A percentile compares a stretch with the other conserved stretches of the same genome.
Evolutionary conservation across 2,888 invertebrate genomes (phyloP).

Genomic region (Theodoxus fluviatilis): DNA sequence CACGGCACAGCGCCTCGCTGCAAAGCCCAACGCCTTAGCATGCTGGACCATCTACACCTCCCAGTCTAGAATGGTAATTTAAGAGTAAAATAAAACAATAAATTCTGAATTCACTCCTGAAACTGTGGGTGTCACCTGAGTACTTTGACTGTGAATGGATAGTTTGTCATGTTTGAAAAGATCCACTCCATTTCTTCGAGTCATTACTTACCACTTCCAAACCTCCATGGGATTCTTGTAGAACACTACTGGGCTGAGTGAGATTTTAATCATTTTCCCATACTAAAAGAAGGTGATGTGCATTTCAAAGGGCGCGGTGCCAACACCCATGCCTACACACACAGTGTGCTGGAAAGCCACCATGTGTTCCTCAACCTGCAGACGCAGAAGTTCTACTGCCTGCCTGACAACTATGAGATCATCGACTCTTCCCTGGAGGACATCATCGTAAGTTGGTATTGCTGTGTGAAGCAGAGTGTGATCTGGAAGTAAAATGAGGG

Average conservation of each 20-base stretch:
- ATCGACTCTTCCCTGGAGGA: slow-evolving; percentile 95
- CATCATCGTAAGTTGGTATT: slow-evolving; percentile 74
- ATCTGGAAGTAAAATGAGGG: too few species aligned
- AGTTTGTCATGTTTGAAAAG: too few species aligned
- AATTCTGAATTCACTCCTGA: too few species aligned
- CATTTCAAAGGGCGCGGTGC: slow-evolving; percentile 78
- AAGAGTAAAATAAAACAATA: too few species aligned
- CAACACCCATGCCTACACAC: slow-evolving; percentile 98
- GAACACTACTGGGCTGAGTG: neutral
- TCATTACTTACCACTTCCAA: too few species aligned
- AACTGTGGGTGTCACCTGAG: neutral
- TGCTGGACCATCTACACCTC: too few species aligned
- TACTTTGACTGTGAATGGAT: neutral
- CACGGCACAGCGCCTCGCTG: too few species aligned
- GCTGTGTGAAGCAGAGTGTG: too few species aligned
- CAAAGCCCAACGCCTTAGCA: too few species aligned
- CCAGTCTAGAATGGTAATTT: too few species aligned
- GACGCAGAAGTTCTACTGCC: slow-evolving; percentile 95
- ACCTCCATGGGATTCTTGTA: neutral
- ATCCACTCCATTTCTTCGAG: too few species aligned
- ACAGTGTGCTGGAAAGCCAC: slow-evolving; percentile 96
- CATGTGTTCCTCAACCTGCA: slow-evolving; percentile 97
- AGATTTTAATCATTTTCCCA: neutral
- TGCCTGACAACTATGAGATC: slow-evolving; percentile 99
- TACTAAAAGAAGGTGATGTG: neutral